Evolutionary conservation across 35 echinoderm and acorn worm genomes (phyloP).

Genomic region (Patiria miniata): DNA sequence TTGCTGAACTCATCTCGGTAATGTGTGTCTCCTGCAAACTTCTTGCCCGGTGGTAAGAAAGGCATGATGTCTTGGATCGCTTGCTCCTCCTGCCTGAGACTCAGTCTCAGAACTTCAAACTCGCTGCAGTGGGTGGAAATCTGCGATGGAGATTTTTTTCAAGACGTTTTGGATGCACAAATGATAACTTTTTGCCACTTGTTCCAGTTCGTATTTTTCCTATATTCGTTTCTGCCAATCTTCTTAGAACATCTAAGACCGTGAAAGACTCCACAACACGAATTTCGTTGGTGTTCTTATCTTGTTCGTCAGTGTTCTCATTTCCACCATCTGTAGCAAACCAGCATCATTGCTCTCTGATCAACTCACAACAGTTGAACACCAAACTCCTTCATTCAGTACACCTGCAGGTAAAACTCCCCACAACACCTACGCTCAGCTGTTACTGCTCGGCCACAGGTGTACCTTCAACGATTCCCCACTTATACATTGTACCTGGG

Average conservation of each 20-base stretch:
- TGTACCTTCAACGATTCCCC: too few species aligned
- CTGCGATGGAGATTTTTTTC: neutral
- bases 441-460: neutral
- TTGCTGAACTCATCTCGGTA: conserved; percentile 41
- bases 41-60: neutral
- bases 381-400: too few species aligned
- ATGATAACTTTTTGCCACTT: neutral
- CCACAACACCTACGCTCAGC: too few species aligned
- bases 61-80: neutral
- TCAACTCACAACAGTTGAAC: too few species aligned
- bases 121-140: neutral
- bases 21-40: conserved; percentile 14
- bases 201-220: neutral
- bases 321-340: too few species aligned
- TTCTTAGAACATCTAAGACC: neutral
- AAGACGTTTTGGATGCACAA: neutral
- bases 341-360: too few species aligned
- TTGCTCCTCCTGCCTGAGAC: neutral
- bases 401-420: too few species aligned
- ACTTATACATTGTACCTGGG: too few species aligned
- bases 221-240: neutral
- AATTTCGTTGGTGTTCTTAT: too few species aligned
- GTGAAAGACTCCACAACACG: too few species aligned
- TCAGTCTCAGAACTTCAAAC: too few species aligned
- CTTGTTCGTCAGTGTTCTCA: too few species aligned